Evolutionary conservation across 2,888 invertebrate genomes (phyloP).

Genomic region (Tineola bisselliella): DNA sequence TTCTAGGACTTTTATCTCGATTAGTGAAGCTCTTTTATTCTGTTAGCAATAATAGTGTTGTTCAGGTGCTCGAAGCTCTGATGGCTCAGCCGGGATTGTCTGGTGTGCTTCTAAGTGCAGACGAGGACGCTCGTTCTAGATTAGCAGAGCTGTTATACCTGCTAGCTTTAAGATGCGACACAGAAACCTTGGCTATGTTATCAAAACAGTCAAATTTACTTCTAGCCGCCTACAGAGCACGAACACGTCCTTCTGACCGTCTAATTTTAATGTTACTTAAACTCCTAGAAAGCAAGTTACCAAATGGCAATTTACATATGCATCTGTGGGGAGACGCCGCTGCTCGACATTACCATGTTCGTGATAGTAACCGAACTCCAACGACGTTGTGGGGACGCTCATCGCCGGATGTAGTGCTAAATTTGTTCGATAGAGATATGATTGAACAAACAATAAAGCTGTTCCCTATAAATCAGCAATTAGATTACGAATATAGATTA

Average conservation of each 20-base stretch:
- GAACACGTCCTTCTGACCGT: conserved; percentile 75
- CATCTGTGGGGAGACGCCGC: conserved; percentile 87
- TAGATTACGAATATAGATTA: conserved; percentile 56
- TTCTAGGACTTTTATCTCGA: conserved; percentile 65
- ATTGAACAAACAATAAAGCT: conserved; percentile 74
- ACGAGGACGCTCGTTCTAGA: conserved; percentile 64
- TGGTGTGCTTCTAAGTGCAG: conserved; percentile 71
- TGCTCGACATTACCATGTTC: conserved; percentile 78
- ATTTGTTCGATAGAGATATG: conserved; percentile 72
- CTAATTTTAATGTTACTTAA: conserved; percentile 73
- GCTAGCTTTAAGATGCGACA: conserved; percentile 71
- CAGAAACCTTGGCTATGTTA: conserved; percentile 64
- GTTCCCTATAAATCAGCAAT: conserved; percentile 73
- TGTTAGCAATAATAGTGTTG: neutral
- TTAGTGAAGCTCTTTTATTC: conserved; percentile 68
- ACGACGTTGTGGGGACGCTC: conserved; percentile 76
- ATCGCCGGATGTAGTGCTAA: conserved; percentile 76
- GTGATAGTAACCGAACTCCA: conserved; percentile 45
- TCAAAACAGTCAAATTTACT: conserved; percentile 77
- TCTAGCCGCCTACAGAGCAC: conserved; percentile 81
- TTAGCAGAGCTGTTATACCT: conserved; percentile 72
- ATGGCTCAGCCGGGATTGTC: conserved; percentile 53
- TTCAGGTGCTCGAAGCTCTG: neutral
- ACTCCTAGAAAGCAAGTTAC: conserved; percentile 75
- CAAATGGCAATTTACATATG: conserved; percentile 76